Conservation (phyloP, 2,888 invertebrate genomes). For the Microplitis manilae region DNA sequence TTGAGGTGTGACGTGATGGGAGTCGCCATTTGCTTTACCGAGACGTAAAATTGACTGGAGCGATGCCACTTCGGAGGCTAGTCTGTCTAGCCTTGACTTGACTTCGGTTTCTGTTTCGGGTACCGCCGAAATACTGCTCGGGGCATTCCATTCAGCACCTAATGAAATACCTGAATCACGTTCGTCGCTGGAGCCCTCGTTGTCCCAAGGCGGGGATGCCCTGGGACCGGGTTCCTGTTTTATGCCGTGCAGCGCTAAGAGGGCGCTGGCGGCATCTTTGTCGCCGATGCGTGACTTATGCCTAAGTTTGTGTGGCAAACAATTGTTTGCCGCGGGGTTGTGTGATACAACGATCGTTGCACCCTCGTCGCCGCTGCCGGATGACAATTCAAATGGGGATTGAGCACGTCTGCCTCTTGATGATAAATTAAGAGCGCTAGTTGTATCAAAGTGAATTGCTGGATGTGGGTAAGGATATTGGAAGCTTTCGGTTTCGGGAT, state of each 20-base stretch:
- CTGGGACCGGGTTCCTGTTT: slow-evolving; percentile 88
- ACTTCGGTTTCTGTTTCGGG: slow-evolving; percentile 83
- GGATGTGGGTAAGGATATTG: slow-evolving; percentile 74
- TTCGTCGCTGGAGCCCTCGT: slow-evolving; percentile 92
- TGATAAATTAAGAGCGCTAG: slow-evolving; percentile 82
- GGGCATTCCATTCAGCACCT: slow-evolving; percentile 79
- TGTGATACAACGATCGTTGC: slow-evolving; percentile 73
- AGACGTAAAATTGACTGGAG: slow-evolving; percentile 87
- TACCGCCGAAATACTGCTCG: slow-evolving; percentile 67
- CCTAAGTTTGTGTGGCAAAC: slow-evolving; percentile 90
- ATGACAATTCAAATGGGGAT: slow-evolving; percentile 87
- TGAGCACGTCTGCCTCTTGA: slow-evolving; percentile 74
- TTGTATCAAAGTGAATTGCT: slow-evolving; percentile 75
- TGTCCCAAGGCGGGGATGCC: slow-evolving; percentile 89
- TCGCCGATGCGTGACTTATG: slow-evolving; percentile 93
- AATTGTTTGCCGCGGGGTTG: slow-evolving; percentile 78
- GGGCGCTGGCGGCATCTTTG: slow-evolving; percentile 87
- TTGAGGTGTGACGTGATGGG: slow-evolving; percentile 32
- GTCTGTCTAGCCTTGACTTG: slow-evolving; percentile 87
- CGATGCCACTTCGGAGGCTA: slow-evolving; percentile 92
- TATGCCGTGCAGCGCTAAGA: slow-evolving; percentile 87
- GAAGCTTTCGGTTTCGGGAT: slow-evolving; percentile 71
- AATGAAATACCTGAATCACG: slow-evolving; percentile 91
- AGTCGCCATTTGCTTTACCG: slow-evolving; percentile 70
- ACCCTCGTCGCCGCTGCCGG: slow-evolving; percentile 79